A percentile compares a stretch with the other conserved stretches of the same genome.
Evolutionary conservation across 2,888 invertebrate genomes (phyloP).

Genomic region (Macropis europaea): DNA sequence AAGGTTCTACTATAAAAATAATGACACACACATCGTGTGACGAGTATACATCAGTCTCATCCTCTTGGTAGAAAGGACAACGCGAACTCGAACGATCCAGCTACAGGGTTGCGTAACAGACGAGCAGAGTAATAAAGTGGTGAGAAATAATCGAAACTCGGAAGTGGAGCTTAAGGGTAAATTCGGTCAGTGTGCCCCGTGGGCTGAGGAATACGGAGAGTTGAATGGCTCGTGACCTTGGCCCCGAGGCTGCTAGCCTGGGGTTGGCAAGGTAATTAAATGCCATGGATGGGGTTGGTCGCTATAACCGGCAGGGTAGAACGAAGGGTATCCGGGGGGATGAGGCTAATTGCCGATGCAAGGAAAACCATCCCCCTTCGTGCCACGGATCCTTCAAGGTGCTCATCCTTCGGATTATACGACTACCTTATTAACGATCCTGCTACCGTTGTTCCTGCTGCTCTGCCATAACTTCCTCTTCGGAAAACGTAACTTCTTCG

Average conservation of each 20-base stretch:
- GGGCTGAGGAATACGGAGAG: conserved; percentile 72
- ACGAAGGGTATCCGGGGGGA: conserved; percentile 74
- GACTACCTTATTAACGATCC: conserved; percentile 49
- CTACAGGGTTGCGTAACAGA: conserved; percentile 30
- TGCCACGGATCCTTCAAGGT: conserved; percentile 72
- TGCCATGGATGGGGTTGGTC: conserved; percentile 77
- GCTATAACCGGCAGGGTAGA: conserved; percentile 74
- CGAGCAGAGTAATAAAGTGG: conserved; percentile 38
- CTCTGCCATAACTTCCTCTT: too few species aligned
- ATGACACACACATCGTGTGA: too few species aligned
- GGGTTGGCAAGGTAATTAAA: conserved; percentile 79
- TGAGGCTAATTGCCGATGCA: conserved; percentile 78
- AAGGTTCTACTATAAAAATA: too few species aligned
- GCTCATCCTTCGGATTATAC: conserved; percentile 71
- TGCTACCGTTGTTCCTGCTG: not conserved
- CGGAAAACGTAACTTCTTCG: not conserved
- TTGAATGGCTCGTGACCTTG: conserved; percentile 79
- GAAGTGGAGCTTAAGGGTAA: conserved; percentile 67
- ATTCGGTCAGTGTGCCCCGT: conserved; percentile 78
- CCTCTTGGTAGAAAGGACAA: not conserved
- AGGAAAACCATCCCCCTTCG: conserved; percentile 69
- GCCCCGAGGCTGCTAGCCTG: conserved; percentile 75
- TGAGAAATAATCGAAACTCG: conserved; percentile 58
- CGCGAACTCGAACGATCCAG: not conserved
- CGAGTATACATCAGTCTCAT: too few species aligned